A percentile compares a stretch with the other conserved stretches of the same genome.
Conservation (phyloP, 2,113 vertebrate genomes). For the Anoplopoma fimbria region DNA sequence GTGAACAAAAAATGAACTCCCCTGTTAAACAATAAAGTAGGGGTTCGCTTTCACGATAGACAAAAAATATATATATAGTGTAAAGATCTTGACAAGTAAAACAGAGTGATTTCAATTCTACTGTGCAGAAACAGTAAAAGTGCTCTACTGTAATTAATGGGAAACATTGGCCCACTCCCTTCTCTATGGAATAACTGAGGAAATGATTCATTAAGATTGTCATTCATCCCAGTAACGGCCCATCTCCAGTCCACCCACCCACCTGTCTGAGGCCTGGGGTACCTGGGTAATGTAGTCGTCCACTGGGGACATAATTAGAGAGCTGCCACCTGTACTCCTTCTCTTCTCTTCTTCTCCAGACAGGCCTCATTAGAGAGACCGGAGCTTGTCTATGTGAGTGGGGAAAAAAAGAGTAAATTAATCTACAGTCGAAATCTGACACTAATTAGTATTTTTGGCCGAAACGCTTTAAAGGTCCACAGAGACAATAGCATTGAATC, state of each 20-base stretch:
- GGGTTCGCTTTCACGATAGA: not conserved
- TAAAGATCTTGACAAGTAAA: not conserved
- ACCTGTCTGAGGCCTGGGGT: conserved; percentile 68
- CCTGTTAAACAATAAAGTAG: not conserved
- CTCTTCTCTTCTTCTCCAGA: conserved; percentile 60
- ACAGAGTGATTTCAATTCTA: not conserved
- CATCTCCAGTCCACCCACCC: conserved; percentile 53
- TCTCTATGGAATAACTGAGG: conserved; percentile 35
- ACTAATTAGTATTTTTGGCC: conserved; percentile 79
- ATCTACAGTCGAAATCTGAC: conserved; percentile 76
- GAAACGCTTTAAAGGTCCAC: conserved; percentile 59
- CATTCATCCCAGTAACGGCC: conserved; percentile 55
- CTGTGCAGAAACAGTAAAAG: conserved; percentile 20
- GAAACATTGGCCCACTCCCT: conserved; percentile 19
- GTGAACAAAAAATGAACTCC: not conserved
- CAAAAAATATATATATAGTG: not conserved
- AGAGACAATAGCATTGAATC: conserved; percentile 60
- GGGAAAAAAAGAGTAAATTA: conserved; percentile 53
- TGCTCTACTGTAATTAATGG: conserved; percentile 22
- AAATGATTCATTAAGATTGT: conserved; percentile 58
- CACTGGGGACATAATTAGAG: conserved; percentile 80
- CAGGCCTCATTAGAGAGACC: conserved; percentile 73
- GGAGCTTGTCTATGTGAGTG: conserved; percentile 44
- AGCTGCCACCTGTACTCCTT: conserved; percentile 73
- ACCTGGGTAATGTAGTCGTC: conserved; percentile 81